Evolutionary conservation across 2,888 invertebrate species (phyloP), one percentile per base, ranked within the genome.

Genomic region (Drosophila eohydei): DNA sequence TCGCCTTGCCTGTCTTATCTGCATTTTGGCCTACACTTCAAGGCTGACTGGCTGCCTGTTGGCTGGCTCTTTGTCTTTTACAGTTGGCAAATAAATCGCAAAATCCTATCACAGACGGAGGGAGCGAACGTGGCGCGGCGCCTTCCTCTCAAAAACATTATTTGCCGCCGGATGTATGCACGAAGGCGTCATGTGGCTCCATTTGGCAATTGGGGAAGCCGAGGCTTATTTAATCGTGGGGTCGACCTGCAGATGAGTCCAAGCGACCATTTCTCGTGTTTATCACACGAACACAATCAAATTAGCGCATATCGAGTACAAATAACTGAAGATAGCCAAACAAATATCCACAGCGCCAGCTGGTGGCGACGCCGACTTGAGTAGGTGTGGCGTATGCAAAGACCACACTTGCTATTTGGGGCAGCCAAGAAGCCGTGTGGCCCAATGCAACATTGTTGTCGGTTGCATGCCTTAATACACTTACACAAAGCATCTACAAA

Each of bases 281-380:
- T 88, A 88, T 88, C 87, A 71, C 89, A 83, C 83, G 89, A 86
- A 88, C 89, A 83, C 83, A 90, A 88, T 88, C 87, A 88, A 88
- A 88, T 88, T 88, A 85, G 90, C 89, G 89, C 87, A 86, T 87
- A 88, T 81, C 77, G 89, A 88, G 85, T 85, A 78, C 89, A 89
- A 89, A 89, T 89, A 80, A 77, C 78, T 77, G 60, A 74, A 81
- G 88, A 89, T 84, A 89, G 84, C 55, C 77, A 74, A 84, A 80
- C 78, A 81, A 80, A 68, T 78, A 50, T 50, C 65, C 67, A 71
- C 66, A 56, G 40, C 43, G 44, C 67, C 76, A 74, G 71, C 73
- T 74, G 83, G 8, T 12, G 4, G 11, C 16, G 16, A 5, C 9
- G 9, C 6, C 6, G 11, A 1, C n/a, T 11, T 26, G 11, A 11